These are phyloP conservation scores for Lasioglossum vierecki DNA, from an alignment of 2,888 invertebrate species.

Conservation along the genomic window DNA sequence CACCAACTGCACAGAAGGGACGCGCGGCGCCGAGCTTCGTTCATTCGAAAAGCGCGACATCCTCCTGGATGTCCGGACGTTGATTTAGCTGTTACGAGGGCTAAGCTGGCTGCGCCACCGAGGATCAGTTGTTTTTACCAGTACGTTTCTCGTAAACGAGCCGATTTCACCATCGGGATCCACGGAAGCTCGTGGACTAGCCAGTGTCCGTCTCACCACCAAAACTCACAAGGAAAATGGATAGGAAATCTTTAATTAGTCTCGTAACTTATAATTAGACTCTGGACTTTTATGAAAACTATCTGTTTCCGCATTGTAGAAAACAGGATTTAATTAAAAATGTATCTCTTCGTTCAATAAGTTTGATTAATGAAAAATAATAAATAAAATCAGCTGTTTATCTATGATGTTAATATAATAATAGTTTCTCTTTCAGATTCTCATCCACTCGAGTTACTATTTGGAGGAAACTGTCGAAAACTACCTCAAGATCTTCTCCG, in stretches of 20 bases:
- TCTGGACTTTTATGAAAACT: neutral
- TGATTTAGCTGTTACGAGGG: conserved; percentile 32
- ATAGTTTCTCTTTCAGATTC: neutral
- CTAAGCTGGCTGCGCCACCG: conserved; percentile 12
- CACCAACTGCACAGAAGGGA: conserved; percentile 30
- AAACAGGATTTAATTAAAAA: neutral
- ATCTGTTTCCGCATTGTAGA: neutral
- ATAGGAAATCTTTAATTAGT: too few relatives aligned
- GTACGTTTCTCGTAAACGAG: neutral
- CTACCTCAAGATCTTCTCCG: neutral
- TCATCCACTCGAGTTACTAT: neutral
- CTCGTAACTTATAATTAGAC: neutral
- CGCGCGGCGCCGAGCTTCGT: neutral
- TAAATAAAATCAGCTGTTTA: neutral
- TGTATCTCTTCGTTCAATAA: neutral
- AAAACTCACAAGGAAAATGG: too few relatives aligned
- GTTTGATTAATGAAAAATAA: neutral
- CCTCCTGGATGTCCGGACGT: conserved; percentile 13
- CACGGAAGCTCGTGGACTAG: neutral
- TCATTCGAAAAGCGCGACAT: conserved; percentile 14
- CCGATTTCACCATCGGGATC: neutral
- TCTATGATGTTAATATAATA: neutral
- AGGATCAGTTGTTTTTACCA: too few relatives aligned
- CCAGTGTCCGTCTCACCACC: neutral
- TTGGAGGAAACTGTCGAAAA: neutral